Evolutionary conservation across 2,797 vertebrate species (phyloP), one percentile per base, ranked within the genome.

Genomic region (Telmatherina bonti): DNA sequence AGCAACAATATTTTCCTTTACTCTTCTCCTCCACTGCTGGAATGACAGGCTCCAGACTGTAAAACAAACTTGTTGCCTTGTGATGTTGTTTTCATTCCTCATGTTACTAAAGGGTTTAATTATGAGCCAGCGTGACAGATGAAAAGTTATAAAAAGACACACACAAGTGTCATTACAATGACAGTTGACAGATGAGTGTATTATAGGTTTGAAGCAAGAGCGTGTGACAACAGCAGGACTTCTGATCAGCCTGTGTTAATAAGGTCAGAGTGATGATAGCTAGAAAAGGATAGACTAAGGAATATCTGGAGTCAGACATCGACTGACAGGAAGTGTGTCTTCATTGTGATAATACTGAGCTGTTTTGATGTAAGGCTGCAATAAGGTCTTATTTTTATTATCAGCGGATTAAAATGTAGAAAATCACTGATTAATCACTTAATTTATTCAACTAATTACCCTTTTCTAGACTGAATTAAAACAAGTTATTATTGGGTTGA

Each of bases 201-300:
- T 53, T 33, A 62, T 66, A 79, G 76, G 76, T 74, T 79, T 75
- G 57, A 75, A 45, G 41, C 29, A 26, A 43, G 35, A 41, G 20
- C 11, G 9, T 54, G 65, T 47, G 77, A 67, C 20, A 47, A 72
- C 38, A 51, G 66, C 61, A 63, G 51, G 51, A 10, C 9, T 3
- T 45, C 31, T 66, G 67, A 83, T 67, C 11, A 3, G 66, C 15
- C 10, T 1, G 4, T 58, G 79, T 45, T 79, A 77, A 82, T 79
- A 82, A 85, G 87, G 75, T 85, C 72, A 72, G 27, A 43, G 41
- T 10, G 76, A 24, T 60, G 68, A 73, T 6, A 2, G 67, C 47
- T 26, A 64, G 41, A 70, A 53, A 18, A 56, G 47, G 59, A 75
- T 67, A 78, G 77, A 75, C 72, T 82, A 81, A 73, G 35, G 64